phyloP scores from a whole-genome alignment of 2,888 invertebrate species.

The Germaria angustata region DNA sequence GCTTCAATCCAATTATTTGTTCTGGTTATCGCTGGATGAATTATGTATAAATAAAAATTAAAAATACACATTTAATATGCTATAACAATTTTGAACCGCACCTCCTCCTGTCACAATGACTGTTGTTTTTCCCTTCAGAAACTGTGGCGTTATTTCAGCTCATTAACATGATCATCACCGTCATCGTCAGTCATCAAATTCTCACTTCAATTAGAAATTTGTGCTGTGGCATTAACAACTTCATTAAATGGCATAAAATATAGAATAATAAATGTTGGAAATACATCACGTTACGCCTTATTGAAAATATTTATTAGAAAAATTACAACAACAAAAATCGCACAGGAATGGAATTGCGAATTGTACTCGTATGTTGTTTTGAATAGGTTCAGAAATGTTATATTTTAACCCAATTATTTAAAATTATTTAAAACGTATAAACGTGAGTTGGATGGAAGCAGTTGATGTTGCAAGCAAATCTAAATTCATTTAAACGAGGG shows the following conservation, averaged over 20 bases:
- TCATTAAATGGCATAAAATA: constrained; percentile 29
- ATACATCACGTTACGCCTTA: constrained; percentile 37
- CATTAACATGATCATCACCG: constrained; percentile 14
- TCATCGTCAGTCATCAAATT: constrained; percentile 6
- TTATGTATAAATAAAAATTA: constrained; percentile 51
- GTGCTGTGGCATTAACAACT: constrained; percentile 34
- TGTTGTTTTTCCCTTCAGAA: background rate
- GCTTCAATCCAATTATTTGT: constrained; percentile 30
- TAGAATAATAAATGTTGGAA: background rate
- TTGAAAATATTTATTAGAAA: constrained; percentile 31
- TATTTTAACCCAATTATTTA: constrained; percentile 41
- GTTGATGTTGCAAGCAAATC: background rate
- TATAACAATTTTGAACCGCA: constrained; percentile 30
- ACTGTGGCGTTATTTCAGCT: background rate
- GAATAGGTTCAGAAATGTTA: constrained; percentile 42
- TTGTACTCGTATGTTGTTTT: background rate
- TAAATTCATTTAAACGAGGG: background rate
- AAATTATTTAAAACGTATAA: constrained; percentile 37
- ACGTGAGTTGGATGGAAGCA: background rate
- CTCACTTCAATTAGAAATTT: constrained; percentile 15
- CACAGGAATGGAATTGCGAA: constrained; percentile 3
- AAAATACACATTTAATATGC: background rate
- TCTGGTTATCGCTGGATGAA: constrained; percentile 43
- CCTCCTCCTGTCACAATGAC: constrained; percentile 15
- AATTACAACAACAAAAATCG: background rate